Conservation (phyloP, 2,113 vertebrate genomes). For the Symphodus melops region DNA sequence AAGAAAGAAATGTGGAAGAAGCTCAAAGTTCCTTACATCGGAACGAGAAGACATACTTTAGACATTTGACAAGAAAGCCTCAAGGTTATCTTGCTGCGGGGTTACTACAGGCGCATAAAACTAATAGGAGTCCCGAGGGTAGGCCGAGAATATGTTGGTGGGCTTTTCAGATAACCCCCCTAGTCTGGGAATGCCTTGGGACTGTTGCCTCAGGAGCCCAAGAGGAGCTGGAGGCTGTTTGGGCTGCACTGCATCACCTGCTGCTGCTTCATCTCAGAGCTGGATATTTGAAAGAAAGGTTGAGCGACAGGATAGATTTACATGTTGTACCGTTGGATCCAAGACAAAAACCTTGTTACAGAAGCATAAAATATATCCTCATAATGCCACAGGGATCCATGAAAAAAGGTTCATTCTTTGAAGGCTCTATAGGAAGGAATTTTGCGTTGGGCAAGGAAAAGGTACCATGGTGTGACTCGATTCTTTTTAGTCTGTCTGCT, state of each 20-base stretch:
- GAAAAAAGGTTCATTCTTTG: background rate
- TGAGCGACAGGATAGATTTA: background rate
- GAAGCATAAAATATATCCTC: background rate
- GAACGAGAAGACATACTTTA: background rate
- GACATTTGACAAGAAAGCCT: background rate
- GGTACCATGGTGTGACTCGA: slow-evolving; percentile 21
- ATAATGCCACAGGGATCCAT: slow-evolving; percentile 1
- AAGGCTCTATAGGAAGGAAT: background rate
- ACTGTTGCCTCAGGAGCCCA: slow-evolving; percentile 13
- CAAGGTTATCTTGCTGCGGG: background rate
- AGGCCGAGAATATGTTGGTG: slow-evolving; percentile 13
- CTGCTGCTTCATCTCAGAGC: background rate
- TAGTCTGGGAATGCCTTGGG: slow-evolving; percentile 30
- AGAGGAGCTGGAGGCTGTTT: slow-evolving; percentile 14
- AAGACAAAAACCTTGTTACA: background rate
- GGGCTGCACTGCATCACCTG: slow-evolving; percentile 1
- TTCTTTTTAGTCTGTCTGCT: slow-evolving; percentile 30
- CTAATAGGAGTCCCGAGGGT: slow-evolving; percentile 10
- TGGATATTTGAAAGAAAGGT: background rate
- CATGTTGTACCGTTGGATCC: background rate
- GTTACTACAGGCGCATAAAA: slow-evolving; percentile 9
- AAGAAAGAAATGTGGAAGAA: background rate
- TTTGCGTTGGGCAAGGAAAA: slow-evolving; percentile 1
- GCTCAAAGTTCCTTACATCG: background rate
- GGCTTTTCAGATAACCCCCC: slow-evolving; percentile 32